A percentile compares a stretch with the other conserved stretches of the same genome.
Evolutionary conservation across 2,113 vertebrate species (phyloP).

Genomic region (Dendrocopos noguchii): DNA sequence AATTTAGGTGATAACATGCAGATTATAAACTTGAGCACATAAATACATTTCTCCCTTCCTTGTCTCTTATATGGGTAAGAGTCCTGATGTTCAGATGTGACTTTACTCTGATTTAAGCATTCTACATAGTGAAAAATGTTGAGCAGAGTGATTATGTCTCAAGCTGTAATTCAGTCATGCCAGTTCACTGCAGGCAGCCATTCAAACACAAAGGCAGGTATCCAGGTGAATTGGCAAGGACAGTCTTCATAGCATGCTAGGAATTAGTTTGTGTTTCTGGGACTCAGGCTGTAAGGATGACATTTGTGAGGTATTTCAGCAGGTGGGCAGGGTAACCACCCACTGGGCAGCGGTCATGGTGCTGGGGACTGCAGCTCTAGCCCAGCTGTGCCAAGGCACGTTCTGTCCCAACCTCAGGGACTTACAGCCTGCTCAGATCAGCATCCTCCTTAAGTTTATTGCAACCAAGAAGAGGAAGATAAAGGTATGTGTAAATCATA

Average conservation of each 20-base stretch:
- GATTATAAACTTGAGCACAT: background rate
- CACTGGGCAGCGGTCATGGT: rapidly evolving
- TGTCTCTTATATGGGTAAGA: background rate
- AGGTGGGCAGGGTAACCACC: background rate
- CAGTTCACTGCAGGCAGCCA: background rate
- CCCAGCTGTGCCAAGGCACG: background rate
- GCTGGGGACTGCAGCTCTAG: background rate
- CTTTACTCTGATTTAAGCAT: background rate
- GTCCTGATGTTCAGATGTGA: background rate
- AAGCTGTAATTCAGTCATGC: background rate
- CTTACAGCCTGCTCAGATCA: background rate
- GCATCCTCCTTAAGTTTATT: background rate
- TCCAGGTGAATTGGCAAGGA: background rate
- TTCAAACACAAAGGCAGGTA: background rate
- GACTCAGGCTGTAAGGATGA: background rate
- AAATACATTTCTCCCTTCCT: background rate
- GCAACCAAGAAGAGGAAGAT: background rate
- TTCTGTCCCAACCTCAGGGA: background rate
- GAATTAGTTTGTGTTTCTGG: background rate
- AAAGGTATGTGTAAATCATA: background rate
- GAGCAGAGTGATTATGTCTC: background rate
- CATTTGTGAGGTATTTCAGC: background rate
- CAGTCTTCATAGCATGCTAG: background rate
- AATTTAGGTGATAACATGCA: background rate
- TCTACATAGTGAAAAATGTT: background rate